These are phyloP conservation scores for Ptilonorhynchus violaceus DNA, from an alignment of 2,113 vertebrate species.

Conservation along the genomic window DNA sequence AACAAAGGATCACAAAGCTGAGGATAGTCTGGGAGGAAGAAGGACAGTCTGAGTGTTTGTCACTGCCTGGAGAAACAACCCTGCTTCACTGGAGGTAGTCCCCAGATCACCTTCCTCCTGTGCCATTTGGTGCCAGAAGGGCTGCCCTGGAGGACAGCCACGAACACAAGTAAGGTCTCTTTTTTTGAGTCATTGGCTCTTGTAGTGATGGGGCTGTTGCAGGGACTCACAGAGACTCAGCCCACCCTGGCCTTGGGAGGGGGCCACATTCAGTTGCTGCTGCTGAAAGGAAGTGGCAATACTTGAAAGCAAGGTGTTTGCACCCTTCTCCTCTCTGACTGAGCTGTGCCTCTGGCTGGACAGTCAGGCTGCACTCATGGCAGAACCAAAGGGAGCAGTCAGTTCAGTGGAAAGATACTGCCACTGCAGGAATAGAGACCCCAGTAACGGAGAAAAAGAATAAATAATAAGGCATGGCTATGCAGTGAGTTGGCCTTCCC, in stretches of 20 bases:
- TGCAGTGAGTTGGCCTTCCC: fast-evolving
- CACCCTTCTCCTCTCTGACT: not conserved
- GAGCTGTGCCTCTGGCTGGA: not conserved
- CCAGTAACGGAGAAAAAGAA: not conserved
- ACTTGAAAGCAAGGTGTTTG: not conserved
- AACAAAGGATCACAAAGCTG: not conserved
- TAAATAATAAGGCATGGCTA: not conserved
- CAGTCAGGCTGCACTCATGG: not conserved
- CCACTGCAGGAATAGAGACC: not conserved
- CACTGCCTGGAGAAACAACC: not conserved
- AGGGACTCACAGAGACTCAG: not conserved
- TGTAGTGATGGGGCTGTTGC: not conserved
- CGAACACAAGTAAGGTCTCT: not conserved
- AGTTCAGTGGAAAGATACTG: not conserved
- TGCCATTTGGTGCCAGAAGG: fast-evolving
- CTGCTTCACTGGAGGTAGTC: not conserved
- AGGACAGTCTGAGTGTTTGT: not conserved
- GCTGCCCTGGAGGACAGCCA: not conserved
- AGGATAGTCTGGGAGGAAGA: not conserved
- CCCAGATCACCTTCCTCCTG: not conserved
- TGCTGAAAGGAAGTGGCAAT: not conserved
- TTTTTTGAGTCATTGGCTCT: not conserved
- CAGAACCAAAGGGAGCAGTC: not conserved
- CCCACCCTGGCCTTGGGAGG: fast-evolving
- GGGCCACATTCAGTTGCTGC: not conserved